Evolutionary conservation across 1,140 invertebrate species (phyloP).

Genomic region (Latrodectus geometricus): DNA sequence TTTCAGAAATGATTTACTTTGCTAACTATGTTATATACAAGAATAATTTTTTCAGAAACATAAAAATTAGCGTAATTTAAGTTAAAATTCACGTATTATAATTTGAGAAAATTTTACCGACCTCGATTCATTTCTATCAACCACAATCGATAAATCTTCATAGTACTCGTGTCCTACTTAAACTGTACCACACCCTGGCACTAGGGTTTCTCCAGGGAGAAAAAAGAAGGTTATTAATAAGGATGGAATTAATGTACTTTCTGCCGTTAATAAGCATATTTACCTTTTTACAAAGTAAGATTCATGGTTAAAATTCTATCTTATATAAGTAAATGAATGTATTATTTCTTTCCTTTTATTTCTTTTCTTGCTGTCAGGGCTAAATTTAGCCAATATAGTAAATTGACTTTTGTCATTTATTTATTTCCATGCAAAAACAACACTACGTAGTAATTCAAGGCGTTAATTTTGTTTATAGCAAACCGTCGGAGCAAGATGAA

Average conservation of each 20-base stretch:
- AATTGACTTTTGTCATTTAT: constrained; percentile 38
- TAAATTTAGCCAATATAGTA: constrained; percentile 18
- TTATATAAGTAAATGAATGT: not conserved
- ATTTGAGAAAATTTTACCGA: too few species aligned
- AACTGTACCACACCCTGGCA: constrained; percentile 28
- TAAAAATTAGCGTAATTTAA: too few species aligned
- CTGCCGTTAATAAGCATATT: constrained; percentile 34
- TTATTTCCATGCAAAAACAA: constrained; percentile 23
- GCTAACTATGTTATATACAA: too few species aligned
- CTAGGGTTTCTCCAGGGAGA: constrained; percentile 1
- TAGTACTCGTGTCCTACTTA: constrained; percentile 7
- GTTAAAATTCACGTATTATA: too few species aligned
- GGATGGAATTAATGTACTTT: constrained; percentile 37
- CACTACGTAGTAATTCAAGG: constrained; percentile 15
- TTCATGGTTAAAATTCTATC: constrained; percentile 8
- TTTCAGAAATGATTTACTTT: too few species aligned
- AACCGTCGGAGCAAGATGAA: not conserved
- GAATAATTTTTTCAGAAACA: too few species aligned
- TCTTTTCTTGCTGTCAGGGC: not conserved
- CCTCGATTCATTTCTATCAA: too few species aligned
- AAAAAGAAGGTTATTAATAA: constrained; percentile 44
- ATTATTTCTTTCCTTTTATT: not conserved
- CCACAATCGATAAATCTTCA: constrained; percentile 27
- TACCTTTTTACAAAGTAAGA: constrained; percentile 10
- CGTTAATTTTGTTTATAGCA: constrained; percentile 34